These are phyloP conservation scores for Pelosia muscerda DNA, from an alignment of 2,888 invertebrate genomes.

Conservation along the genomic window DNA sequence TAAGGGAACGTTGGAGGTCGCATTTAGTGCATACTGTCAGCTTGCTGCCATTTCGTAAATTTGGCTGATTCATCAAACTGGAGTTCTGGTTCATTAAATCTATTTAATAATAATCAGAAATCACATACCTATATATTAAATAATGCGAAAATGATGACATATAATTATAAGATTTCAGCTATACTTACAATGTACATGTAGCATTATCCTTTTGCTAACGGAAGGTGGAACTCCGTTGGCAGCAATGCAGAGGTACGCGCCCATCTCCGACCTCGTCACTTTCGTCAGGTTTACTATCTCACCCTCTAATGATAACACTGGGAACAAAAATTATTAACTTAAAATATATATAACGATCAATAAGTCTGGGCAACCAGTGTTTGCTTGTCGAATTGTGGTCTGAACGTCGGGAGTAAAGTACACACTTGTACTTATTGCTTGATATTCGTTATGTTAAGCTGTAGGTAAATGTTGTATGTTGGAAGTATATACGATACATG, in stretches of 20 bases:
- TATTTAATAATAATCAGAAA: no score
- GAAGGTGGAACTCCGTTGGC: constrained; percentile 95
- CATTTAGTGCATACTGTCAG: no score
- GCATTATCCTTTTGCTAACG: constrained; percentile 96
- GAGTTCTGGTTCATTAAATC: no score
- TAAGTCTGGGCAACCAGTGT: not conserved
- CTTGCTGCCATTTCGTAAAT: no score
- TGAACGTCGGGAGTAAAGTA: not conserved
- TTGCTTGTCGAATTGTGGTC: not conserved
- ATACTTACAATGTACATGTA: constrained; percentile 96
- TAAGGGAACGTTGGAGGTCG: no score
- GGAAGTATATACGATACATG: not conserved
- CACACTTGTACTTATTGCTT: not conserved
- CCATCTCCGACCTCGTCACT: constrained; percentile 96
- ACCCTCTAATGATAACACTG: constrained; percentile 91
- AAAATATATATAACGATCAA: not conserved
- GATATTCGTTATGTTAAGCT: not conserved
- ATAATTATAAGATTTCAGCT: not conserved
- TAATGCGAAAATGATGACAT: not conserved
- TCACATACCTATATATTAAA: not conserved
- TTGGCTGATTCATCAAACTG: no score
- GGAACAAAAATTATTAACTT: constrained; percentile 26
- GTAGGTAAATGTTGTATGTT: not conserved
- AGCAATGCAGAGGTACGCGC: constrained; percentile 95
- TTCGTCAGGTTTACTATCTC: constrained; percentile 93